Base-by-base conservation (phyloP, 2,113 vertebrate genomes). In the Hippolais icterina region DNA sequence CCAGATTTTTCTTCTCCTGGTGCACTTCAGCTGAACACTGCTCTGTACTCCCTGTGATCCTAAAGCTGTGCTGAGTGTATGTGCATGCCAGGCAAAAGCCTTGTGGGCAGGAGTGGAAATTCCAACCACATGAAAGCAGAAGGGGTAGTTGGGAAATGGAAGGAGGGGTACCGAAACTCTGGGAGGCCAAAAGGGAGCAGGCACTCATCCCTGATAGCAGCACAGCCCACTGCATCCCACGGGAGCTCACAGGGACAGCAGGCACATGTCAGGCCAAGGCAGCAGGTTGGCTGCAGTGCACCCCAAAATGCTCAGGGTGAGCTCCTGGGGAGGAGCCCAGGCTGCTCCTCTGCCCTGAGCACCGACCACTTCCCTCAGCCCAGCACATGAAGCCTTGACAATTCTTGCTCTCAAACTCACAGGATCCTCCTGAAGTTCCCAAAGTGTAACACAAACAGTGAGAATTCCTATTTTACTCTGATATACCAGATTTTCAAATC, bases 151-250 rank as follows among this genome's bases (percentile, higher is more conserved):
- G 44, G 31, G 44, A 24, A 56, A 10, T 25, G 17, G 5, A 52
- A 49, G 66, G 76, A 76, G 71, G 52, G 49, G 33, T 3, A 20
- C 33, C 0, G 5, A 29, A 33, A 41, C n/a, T 15, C 68, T 2
- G 14, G 5, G 27, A 8, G 29, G 53, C 63, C 69, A 8, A 5
- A n/a, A 39, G 65, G 52, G 33, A 53, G 33, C 16, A 3, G 16
- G 11, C 6, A 10, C 15, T 14, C 33, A 21, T 5, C 59, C 15
- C 21, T 5, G 9, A 0, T 2, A 29, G 0, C 50, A 37, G 15
- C 33, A 24, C 0, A 1, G 9, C 47, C 47, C 33, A 6, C n/a
- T 4, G 52, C 21, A 14, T 1, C 64, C 7, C 79, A 15, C 0
- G 0, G 52, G 31, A 31, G 21, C 7, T 1, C 83, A 13, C 10